A percentile compares a stretch with the other conserved stretches of the same genome.
phyloP scores from a whole-genome alignment of 1,140 invertebrate genomes.

The Pissodes strobi region DNA sequence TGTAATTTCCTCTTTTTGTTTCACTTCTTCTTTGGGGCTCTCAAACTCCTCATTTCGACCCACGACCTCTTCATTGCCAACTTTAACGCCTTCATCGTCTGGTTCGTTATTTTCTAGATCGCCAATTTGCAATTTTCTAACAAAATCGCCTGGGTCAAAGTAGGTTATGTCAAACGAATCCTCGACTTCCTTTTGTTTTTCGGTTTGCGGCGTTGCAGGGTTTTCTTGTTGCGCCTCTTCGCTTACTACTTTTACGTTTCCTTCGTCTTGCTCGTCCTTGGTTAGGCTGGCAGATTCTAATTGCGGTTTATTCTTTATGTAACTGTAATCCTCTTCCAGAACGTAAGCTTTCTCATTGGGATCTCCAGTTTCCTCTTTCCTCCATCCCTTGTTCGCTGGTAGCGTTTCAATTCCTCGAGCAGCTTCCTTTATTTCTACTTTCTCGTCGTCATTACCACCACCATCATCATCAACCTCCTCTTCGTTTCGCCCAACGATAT shows the following conservation, averaged over 20 bases:
- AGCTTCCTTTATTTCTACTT: not conserved
- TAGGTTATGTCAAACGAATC: no score
- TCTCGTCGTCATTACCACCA: not conserved
- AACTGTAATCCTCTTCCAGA: conserved; percentile 27
- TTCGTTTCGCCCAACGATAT: not conserved
- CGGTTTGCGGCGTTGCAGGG: no score
- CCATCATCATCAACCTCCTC: not conserved
- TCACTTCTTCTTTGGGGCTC: not conserved
- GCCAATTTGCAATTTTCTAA: no score
- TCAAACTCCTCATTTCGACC: conserved; percentile 6
- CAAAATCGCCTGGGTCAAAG: no score
- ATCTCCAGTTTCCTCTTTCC: conserved; percentile 19
- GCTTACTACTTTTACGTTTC: no score
- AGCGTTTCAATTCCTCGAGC: conserved; percentile 14
- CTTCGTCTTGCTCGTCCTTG: no score
- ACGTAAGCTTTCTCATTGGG: conserved; percentile 29
- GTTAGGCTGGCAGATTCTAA: no score
- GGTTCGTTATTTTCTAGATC: no score
- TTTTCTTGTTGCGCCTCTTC: no score
- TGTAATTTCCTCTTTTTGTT: not conserved
- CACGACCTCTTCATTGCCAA: conserved; percentile 20
- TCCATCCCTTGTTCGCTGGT: conserved; percentile 7
- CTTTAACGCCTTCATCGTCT: conserved; percentile 12
- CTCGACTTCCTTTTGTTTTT: no score
- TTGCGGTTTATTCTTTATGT: conserved; percentile 22